Base-by-base conservation (phyloP, 2,797 vertebrate genomes). In the Pseudochirops corinnae region DNA sequence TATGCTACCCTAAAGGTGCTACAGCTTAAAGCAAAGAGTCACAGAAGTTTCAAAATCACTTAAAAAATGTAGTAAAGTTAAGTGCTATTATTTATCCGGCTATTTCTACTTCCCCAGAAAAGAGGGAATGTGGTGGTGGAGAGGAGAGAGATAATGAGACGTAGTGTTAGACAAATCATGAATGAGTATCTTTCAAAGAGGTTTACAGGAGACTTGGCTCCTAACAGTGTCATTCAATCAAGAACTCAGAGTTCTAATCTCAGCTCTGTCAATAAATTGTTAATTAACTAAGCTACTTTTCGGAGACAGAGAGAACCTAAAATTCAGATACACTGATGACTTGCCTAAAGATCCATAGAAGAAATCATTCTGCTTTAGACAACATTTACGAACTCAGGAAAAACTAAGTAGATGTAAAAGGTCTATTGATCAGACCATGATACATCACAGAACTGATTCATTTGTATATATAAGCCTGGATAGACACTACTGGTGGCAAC, bases 301-400 rank as follows among this genome's bases (percentile, higher is more conserved):
- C 91, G 97, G 92, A 97, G 95, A 97, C 87, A 94, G 91, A 94
- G 94, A 60, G n/a, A 67, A 4, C 31, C 14, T 33, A 67, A n/a
- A 13, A 60, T 67, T 13, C 31, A 67, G 62, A 1, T 67, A 67
- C 13, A 67, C 3, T 67, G 13, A n/a, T 67, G 33, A 67, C 33
- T 67, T n/a, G n/a, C 93, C 0, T 28, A 94, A 97, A 96, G 93
- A 97, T 97, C 97, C 96, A 97, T 97, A 95, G 97, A 97, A 96
- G 96, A 98, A 98, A 96, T 0, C 53, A 97, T 96, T 96, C 57
- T 14, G 95, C 95, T 97, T 97, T 96, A 87, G 97, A 97, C 57
- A 93, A 93, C 91, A 97, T 97, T 97, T 94, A 98, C 4, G n/a
- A 67, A 74, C n/a, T 7, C 67, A 39, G n/a, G 16, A 74, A 21